Evolutionary conservation across 37 sponge, comb jelly and placozoan genomes (phyloP), one percentile per base, ranked within the genome.

Genomic region (Mnemiopsis leidyi): DNA sequence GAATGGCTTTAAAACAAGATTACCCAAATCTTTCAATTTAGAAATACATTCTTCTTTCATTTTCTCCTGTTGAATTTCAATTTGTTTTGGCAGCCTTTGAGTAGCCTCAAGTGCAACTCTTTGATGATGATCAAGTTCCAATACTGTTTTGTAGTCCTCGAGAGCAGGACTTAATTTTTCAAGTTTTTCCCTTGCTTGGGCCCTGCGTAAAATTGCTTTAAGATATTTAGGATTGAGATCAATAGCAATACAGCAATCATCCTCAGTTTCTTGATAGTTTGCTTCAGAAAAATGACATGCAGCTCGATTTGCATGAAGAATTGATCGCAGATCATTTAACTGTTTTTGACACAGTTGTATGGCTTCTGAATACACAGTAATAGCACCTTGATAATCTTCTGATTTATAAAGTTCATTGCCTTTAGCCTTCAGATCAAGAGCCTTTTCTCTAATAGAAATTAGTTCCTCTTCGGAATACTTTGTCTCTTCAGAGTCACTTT

Each of bases 21-120:
- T 93, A 28, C 98, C 98, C 68, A 98, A 95, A 26, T 98, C 98
- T 82, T 97, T 98, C 61, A 98, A 95, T 40, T 98, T 98, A 26
- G 34, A 33, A 0, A 93, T 9, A 75, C 68, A 69, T 25, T 98
- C 98, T n/a, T 93, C 95, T 76, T 98, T 98, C 82, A 98, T 92
- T 93, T 95, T 96, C 94, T 98, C 98, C 26, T 94, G 94, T 69
- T 97, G 97, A 32, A 95, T 95, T 71, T 96, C 93, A 24, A 98
- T 96, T 93, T 97, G 95, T 32, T 93, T 93, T n/a, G 98, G 97
- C 0, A 98, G 93, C 35, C 97, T 93, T 95, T 95, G 69, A 1
- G 93, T 83, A 23, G 97, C 97, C 40, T 95, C 93, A 69, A 93
- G 38, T 67, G 97, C 96, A 0, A 82, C 35, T 32, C n/a, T 23